Base-by-base conservation (phyloP, 2,888 invertebrate species). In the Drosophila ezoana region DNA sequence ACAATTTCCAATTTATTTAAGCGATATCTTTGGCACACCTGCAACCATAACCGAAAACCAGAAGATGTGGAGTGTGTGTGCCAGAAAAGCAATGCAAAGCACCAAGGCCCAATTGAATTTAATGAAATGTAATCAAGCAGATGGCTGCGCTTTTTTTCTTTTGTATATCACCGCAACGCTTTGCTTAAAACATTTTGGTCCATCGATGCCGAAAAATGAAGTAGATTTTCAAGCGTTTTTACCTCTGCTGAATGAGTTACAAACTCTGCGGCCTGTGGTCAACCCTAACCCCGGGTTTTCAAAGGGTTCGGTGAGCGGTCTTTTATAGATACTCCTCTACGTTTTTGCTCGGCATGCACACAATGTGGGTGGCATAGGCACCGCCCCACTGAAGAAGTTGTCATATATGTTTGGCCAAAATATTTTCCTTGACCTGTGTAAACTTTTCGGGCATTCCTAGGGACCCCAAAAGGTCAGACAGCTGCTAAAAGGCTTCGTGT, bases 371-470 rank as follows among this genome's bases (percentile, higher is more conserved):
- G 57, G 54, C 61, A 61, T 59, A 52, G 38, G 59, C 58, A 57
- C 75, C 58, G 70, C 54, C 62, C 66, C 54, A 20, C 13, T 47
- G 44, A 62, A 71, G 60, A 81, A 81, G 63, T 79, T 82, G 81
- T 80, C 85, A 86, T 76, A 72, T 72, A 73, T 76, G 76, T 73
- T 83, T 59, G 66, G 60, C 51, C 62, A 79, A 28, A 85, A 86
- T 82, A 80, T 82, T 82, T 82, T 78, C 81, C 83, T 82, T 82
- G 82, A 86, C 83, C 82, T 83, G 78, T 76, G 81, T 76, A 86
- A 83, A 86, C 86, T 82, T 80, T 85, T 52, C 5, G 65, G 78
- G 73, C 64, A 84, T 81, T 67, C 64, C 79, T 47, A 61, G 57
- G 76, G 53, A 44, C 60, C 8, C 44, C 52, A 58, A 84, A 81